phyloP scores from a whole-genome alignment of 2,888 invertebrate species.

The Eupithecia tripunctaria region DNA sequence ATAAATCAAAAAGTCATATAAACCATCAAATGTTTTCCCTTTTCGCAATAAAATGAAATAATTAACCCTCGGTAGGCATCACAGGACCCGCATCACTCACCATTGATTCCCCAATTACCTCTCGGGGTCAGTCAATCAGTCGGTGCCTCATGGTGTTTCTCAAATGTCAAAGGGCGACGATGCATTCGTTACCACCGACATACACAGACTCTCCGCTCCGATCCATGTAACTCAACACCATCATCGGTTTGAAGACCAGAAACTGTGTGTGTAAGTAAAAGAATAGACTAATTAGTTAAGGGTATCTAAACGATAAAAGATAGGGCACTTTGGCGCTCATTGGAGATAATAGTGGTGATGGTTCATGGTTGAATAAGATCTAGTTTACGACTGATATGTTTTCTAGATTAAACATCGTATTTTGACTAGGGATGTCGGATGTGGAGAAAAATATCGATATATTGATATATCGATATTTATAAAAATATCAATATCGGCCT shows the following conservation, averaged over 20 bases:
- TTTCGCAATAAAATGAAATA: not conserved
- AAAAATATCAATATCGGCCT: too few species aligned
- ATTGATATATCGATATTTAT: too few species aligned
- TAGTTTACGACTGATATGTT: not conserved
- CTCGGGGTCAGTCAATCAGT: constrained; percentile 9
- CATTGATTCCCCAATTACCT: constrained; percentile 12
- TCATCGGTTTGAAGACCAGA: not conserved
- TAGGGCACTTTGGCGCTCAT: too few species aligned
- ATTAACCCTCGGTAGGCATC: not conserved
- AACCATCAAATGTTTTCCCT: not conserved
- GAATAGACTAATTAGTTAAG: not conserved
- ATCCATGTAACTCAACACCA: not conserved
- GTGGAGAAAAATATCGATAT: too few species aligned
- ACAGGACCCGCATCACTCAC: constrained; percentile 11
- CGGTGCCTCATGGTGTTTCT: not conserved
- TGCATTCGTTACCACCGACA: not conserved
- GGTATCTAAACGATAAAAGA: too few species aligned
- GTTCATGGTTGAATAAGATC: too few species aligned
- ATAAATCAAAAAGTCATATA: not conserved
- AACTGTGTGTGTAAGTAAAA: not conserved
- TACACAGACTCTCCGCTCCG: not conserved
- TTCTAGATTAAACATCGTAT: not conserved
- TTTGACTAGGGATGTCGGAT: too few species aligned
- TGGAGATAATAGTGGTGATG: too few species aligned
- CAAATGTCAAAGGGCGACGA: not conserved